Conservation (phyloP, 2,888 invertebrate species). For the Cacoxenus indagator region DNA sequence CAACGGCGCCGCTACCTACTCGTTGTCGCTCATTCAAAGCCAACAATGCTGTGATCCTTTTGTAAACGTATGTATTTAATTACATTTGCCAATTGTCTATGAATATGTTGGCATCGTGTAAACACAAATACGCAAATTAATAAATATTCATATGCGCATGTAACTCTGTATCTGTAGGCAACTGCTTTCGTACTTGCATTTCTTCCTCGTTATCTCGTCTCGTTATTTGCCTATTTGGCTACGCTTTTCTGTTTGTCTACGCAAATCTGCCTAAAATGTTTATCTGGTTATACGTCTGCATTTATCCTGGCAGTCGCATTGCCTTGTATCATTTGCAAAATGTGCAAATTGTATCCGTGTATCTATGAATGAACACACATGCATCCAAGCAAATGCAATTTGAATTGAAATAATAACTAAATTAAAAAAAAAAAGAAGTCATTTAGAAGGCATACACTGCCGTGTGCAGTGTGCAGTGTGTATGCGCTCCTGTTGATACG, state of each 20-base stretch:
- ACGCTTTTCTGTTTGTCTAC: constrained; percentile 29
- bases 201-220: neutral
- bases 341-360: neutral
- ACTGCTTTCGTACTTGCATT: constrained; percentile 1
- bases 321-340: neutral
- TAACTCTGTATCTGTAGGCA: constrained; percentile 14
- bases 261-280: constrained; percentile 57
- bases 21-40: neutral
- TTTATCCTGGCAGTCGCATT: constrained; percentile 25
- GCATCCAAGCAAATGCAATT: constrained; percentile 50
- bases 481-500: neutral
- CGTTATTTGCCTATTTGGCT: neutral
- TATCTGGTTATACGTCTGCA: constrained; percentile 55
- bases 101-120: constrained; percentile 62
- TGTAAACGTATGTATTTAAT: constrained; percentile 56
- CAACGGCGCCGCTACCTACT: too few species aligned
- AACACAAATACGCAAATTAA: constrained; percentile 58
- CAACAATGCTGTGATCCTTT: constrained; percentile 35
- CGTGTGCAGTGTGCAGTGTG: neutral
- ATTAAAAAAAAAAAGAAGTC: neutral
- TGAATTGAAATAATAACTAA: constrained; percentile 41
- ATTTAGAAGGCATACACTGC: neutral
- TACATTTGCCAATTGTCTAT: constrained; percentile 62
- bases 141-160: constrained; percentile 49
- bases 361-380: neutral